A percentile compares a stretch with the other conserved stretches of the same genome.
phyloP scores from a whole-genome alignment of 2,113 vertebrate genomes.

The Vulpes vulpes region DNA sequence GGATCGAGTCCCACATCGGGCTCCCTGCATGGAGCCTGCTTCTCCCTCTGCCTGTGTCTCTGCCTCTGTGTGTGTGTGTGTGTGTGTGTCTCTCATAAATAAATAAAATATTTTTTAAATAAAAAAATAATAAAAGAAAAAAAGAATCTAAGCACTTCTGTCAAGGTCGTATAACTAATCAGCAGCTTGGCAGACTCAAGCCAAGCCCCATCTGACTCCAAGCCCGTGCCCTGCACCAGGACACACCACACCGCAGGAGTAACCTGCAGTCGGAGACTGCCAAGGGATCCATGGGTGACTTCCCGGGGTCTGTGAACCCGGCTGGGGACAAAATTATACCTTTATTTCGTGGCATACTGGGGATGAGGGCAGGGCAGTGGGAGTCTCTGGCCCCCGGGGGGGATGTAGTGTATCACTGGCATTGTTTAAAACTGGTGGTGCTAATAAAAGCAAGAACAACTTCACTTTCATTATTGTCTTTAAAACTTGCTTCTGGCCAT shows the following conservation, averaged over 20 bases:
- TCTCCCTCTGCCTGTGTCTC: no score
- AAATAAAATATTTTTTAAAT: not conserved
- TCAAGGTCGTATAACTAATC: not conserved
- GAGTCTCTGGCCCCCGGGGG: not conserved
- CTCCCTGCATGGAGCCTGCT: no score
- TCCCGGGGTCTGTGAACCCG: not conserved
- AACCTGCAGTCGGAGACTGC: not conserved
- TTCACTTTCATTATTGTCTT: not conserved
- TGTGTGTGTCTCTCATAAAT: not conserved
- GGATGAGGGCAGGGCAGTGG: not conserved
- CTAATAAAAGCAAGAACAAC: not conserved
- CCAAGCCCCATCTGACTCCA: not conserved
- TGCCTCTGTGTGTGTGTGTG: no score
- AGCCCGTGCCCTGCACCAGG: not conserved
- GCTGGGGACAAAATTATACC: not conserved
- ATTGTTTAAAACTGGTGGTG: not conserved
- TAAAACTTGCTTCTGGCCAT: not conserved
- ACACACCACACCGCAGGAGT: not conserved
- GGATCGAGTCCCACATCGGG: no score
- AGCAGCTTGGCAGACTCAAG: not conserved
- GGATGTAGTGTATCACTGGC: not conserved
- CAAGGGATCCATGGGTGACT: not conserved
- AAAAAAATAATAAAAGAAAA: not conserved
- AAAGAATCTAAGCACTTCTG: not conserved
- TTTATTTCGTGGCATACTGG: not conserved